Percentiles rank a stretch among this genome's conserved stretches.
These are phyloP conservation scores for Physeter macrocephalus DNA, from an alignment of 2,113 vertebrate genomes.

Conservation along the genomic window DNA sequence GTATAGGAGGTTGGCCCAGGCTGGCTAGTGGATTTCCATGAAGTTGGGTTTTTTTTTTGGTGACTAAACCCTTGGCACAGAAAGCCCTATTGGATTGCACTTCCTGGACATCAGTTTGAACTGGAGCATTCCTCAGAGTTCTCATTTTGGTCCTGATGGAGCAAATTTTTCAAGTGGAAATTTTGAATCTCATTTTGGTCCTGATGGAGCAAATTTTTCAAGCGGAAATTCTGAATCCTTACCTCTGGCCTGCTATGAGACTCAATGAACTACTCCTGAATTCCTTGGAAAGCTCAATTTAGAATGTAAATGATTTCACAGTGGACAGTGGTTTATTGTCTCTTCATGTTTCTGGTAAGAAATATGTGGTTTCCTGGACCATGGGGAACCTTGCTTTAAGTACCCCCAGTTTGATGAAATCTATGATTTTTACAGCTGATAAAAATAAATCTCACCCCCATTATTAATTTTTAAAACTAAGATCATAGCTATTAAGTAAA, in stretches of 20 bases:
- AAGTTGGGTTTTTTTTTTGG: neutral
- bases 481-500: neutral
- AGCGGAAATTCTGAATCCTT: slow-evolving; percentile 65
- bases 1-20: neutral
- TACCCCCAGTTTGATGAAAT: neutral
- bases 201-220: slow-evolving; percentile 41
- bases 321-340: slow-evolving; percentile 2
- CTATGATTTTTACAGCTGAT: neutral
- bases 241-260: slow-evolving; percentile 32
- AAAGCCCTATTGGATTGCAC: neutral
- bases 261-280: slow-evolving; percentile 32
- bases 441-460: slow-evolving; percentile 10
- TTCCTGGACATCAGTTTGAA: neutral
- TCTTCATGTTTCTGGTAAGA: slow-evolving; percentile 45
- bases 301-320: slow-evolving; percentile 46
- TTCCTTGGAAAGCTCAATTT: slow-evolving; percentile 68
- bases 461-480: slow-evolving; percentile 5
- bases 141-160: slow-evolving; percentile 3
- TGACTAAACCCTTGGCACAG: neutral
- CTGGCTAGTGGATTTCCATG: neutral
- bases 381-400: slow-evolving; percentile 34
- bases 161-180: slow-evolving; percentile 64
- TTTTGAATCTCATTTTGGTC: slow-evolving; percentile 36
- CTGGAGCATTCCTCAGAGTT: neutral
- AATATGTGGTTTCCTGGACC: neutral